Percentiles rank a stretch among this genome's conserved stretches.
These are phyloP conservation scores for Andrena cerasifolii DNA, from an alignment of 1,140 invertebrate genomes.

Conservation along the genomic window DNA sequence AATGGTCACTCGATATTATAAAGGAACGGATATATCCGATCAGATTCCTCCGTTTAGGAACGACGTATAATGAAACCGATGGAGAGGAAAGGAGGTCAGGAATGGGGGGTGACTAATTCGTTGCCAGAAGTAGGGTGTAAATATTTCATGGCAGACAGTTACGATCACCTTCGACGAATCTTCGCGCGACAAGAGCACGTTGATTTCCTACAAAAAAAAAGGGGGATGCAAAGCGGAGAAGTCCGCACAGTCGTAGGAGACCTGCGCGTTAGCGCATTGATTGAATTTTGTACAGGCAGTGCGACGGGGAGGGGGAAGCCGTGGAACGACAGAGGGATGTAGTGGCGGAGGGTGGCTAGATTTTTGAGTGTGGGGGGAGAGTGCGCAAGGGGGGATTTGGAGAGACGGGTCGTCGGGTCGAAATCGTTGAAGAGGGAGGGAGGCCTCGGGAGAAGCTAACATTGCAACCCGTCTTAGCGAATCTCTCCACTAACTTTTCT, in stretches of 20 bases:
- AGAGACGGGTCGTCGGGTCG: constrained; percentile 25
- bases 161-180: neutral
- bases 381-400: constrained; percentile 51
- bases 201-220: neutral
- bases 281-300: constrained; percentile 62
- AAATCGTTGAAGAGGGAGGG: constrained; percentile 22
- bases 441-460: constrained; percentile 20
- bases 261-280: constrained; percentile 63
- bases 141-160: neutral
- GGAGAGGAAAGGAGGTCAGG: neutral
- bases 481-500: constrained; percentile 32
- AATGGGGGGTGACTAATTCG: neutral
- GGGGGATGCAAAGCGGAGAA: constrained; percentile 31
- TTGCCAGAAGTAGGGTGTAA: neutral
- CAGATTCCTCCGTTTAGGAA: neutral
- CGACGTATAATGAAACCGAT: neutral
- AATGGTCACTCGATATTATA: neutral
- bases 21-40: neutral
- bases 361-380: constrained; percentile 54
- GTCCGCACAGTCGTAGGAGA: constrained; percentile 42
- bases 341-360: constrained; percentile 29
- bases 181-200: constrained; percentile 6
- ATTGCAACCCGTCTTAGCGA: constrained; percentile 43
- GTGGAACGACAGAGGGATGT: constrained; percentile 20
- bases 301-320: neutral